Base-by-base conservation (phyloP, 2,797 vertebrate genomes). In the Cirrhinus molitorella region DNA sequence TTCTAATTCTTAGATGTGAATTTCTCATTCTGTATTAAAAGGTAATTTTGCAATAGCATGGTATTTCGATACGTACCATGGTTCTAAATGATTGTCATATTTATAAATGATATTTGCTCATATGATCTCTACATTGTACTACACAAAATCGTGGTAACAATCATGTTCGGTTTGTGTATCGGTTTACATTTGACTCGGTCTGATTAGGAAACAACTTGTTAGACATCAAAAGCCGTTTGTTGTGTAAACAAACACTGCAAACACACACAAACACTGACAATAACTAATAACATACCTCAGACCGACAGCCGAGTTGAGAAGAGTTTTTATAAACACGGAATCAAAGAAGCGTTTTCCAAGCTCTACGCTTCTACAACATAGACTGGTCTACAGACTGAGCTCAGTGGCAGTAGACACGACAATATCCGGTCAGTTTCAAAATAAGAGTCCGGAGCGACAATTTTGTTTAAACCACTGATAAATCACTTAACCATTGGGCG, bases 401-500 rank as follows among this genome's bases (percentile, higher is more conserved):
- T 2, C 45, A 13, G 1, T 5, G 34, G 28, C 14, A 1, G 25
- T 11, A 14, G n/a, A 2, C 34, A 19, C 4, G 19, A 76, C 40
- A 7, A 70, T 0, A 1, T 83, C 82, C 82, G 82, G 65, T 16
- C 21, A 1, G 21, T 25, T 78, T 23, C 65, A 83, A 71, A 71
- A 49, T 78, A 83, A 83, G 66, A 78, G 82, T 78, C 74, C 19
- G 0, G 2, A 1, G 4, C 5, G 5, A 3, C 45, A 34, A 11
- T 14, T 1, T 1, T 1, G 14, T 1, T 13, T 59, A 1, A 14
- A 9, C 10, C 65, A 4, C 53, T 59, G 57, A 25, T 28, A 61
- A 1, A 14, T 9, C 6, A 28, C 25, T 37, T 0, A 10, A 21
- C 21, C 74, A 10, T 12, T 28, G 16, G 21, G 25, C 25, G 81